Evolutionary conservation across 2,888 invertebrate genomes (phyloP).

Genomic region (Dynastes grantii): DNA sequence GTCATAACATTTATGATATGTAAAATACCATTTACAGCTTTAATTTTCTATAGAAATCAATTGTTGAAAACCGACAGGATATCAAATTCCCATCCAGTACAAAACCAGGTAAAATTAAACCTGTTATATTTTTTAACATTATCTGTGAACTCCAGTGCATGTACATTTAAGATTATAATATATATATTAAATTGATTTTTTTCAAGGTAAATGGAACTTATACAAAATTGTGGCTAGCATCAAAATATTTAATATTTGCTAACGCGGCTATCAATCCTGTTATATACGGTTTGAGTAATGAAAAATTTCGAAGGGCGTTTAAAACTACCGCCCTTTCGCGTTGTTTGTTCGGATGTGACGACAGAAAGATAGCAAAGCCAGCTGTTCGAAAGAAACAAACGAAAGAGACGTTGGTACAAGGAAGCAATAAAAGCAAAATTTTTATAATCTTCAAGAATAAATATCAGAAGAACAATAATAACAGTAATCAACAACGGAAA

Average conservation of each 20-base stretch:
- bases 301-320: conserved; percentile 80
- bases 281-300: conserved; percentile 84
- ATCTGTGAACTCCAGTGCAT: too few species aligned
- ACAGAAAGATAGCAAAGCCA: conserved; percentile 36
- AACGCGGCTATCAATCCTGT: conserved; percentile 85
- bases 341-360: conserved; percentile 45
- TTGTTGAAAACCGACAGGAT: conserved; percentile 67
- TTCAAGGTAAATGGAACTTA: conserved; percentile 74
- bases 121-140: too few species aligned
- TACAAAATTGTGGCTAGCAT: conserved; percentile 77
- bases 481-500: neutral
- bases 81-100: conserved; percentile 62
- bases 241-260: conserved; percentile 80
- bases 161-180: too few species aligned
- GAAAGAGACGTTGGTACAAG: conserved; percentile 50
- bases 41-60: conserved; percentile 78
- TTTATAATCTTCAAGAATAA: conserved; percentile 54
- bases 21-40: conserved; percentile 82
- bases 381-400: conserved; percentile 47
- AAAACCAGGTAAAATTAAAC: conserved; percentile 68
- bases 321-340: conserved; percentile 60
- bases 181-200: neutral
- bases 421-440: conserved; percentile 53
- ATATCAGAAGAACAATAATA: conserved; percentile 24
- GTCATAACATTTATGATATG: conserved; percentile 79